Percentiles rank a stretch among this genome's conserved stretches.
phyloP scores from a whole-genome alignment of 2,888 invertebrate species.

The Papilio gigon region DNA sequence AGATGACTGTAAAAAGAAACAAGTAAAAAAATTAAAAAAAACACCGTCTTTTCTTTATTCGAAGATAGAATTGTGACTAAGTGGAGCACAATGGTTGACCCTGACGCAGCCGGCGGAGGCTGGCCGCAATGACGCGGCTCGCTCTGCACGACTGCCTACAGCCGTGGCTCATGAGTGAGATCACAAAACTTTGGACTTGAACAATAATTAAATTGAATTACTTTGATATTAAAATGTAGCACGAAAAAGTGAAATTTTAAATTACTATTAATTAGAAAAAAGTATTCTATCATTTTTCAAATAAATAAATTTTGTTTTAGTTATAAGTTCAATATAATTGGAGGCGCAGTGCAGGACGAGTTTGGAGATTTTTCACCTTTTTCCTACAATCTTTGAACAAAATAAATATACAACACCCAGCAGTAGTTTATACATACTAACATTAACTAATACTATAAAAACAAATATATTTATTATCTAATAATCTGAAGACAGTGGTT shows the following conservation, averaged over 20 bases:
- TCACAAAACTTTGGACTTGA: constrained; percentile 41
- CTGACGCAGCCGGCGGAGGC: constrained; percentile 53
- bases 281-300: too few relatives aligned
- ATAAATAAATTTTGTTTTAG: too few relatives aligned
- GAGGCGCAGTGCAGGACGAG: too few relatives aligned
- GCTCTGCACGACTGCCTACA: constrained; percentile 43
- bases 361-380: too few relatives aligned
- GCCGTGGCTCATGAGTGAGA: constrained; percentile 36
- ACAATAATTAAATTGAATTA: constrained; percentile 13
- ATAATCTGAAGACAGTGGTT: constrained; percentile 11
- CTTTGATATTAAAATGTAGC: not conserved
- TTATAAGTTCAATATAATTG: too few relatives aligned
- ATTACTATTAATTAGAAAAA: too few relatives aligned
- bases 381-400: too few relatives aligned
- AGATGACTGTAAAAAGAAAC: constrained; percentile 72
- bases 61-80: constrained; percentile 38
- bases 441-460: too few relatives aligned
- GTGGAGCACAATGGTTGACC: constrained; percentile 61
- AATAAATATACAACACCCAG: too few relatives aligned
- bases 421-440: too few relatives aligned
- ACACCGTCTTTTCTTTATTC: constrained; percentile 56
- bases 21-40: constrained; percentile 66
- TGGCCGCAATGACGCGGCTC: constrained; percentile 53
- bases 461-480: too few relatives aligned
- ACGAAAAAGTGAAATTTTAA: not conserved